phyloP scores from a whole-genome alignment of 2,797 vertebrate genomes.

The Darevskia nairensis region DNA sequence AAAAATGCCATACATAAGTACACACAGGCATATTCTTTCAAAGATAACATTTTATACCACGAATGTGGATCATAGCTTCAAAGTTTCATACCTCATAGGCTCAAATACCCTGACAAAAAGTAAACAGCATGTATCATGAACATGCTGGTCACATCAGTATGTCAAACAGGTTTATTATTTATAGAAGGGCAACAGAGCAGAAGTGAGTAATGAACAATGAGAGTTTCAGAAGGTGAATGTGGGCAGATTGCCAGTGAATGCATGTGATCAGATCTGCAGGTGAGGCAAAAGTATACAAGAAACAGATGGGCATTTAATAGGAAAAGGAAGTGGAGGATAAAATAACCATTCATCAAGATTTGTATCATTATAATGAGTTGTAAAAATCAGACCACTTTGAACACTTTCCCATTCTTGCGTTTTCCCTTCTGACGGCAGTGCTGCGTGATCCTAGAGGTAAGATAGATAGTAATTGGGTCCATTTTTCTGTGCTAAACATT shows the following conservation, averaged over 20 bases:
- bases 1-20: too few relatives aligned
- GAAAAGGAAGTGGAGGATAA: conserved; percentile 1
- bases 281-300: too few relatives aligned
- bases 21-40: background rate
- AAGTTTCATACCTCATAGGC: background rate
- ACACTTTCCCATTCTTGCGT: background rate
- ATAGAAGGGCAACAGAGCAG: conserved; percentile 1
- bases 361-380: background rate
- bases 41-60: background rate
- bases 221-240: background rate
- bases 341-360: conserved; percentile 3
- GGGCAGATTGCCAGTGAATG: conserved; percentile 1
- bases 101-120: background rate
- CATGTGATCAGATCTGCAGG: conserved; percentile 2
- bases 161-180: conserved; percentile 11
- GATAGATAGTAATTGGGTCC: background rate
- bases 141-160: background rate
- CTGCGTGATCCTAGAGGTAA: background rate
- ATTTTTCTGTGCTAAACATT: background rate
- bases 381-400: background rate
- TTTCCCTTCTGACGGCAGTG: background rate
- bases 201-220: conserved; percentile 1
- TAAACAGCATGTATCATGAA: background rate
- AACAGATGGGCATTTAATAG: conserved; percentile 2
- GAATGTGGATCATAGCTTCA: background rate